phyloP scores from a whole-genome alignment of 2,797 vertebrate genomes.

The Cottoperca gobio region DNA sequence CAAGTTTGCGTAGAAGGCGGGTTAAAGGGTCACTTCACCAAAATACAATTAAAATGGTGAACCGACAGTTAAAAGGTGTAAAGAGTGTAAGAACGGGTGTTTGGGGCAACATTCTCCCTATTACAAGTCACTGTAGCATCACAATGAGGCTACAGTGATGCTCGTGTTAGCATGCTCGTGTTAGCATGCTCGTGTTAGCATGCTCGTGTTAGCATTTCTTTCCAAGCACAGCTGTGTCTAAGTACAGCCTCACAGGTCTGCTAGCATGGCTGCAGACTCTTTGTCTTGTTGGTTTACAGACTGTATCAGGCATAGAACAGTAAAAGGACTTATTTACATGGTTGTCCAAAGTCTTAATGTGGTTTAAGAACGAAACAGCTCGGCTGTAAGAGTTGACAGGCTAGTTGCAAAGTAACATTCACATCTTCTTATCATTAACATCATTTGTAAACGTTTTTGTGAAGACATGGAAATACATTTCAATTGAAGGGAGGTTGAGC shows the following conservation, averaged over 20 bases:
- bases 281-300: neutral
- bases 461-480: constrained; percentile 6
- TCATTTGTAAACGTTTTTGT: neutral
- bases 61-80: too few relatives aligned
- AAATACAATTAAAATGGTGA: neutral
- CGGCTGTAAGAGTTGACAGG: neutral
- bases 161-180: neutral
- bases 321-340: neutral
- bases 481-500: constrained; percentile 23
- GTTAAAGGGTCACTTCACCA: neutral
- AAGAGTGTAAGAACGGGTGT: too few relatives aligned
- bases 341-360: neutral
- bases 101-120: too few relatives aligned
- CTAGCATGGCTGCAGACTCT: neutral
- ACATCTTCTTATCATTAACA: neutral
- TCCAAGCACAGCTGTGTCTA: neutral
- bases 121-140: too few relatives aligned
- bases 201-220: neutral
- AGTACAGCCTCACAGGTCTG: neutral
- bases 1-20: neutral
- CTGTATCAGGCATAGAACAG: neutral
- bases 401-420: neutral
- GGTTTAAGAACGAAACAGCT: neutral
- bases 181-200: too few relatives aligned
- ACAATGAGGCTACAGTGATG: too few relatives aligned